phyloP scores from a whole-genome alignment of 2,797 vertebrate species.

The Taeniopygia guttata region DNA sequence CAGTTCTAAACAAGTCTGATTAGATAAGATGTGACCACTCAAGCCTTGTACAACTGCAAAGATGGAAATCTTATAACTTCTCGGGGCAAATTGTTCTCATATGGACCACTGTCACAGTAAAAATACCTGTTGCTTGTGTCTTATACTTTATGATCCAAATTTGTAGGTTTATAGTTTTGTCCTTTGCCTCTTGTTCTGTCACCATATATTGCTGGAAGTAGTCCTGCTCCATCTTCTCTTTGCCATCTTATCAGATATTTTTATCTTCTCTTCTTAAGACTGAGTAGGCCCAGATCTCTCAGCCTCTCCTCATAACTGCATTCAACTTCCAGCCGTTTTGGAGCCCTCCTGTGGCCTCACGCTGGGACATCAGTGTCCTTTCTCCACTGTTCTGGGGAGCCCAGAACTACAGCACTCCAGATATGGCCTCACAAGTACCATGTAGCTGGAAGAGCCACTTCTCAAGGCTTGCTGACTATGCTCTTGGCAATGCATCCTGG shows the following conservation, averaged over 20 bases:
- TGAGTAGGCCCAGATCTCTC: background rate
- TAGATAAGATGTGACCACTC: background rate
- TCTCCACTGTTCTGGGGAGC: background rate
- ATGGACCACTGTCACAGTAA: background rate
- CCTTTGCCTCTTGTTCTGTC: background rate
- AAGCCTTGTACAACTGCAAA: background rate
- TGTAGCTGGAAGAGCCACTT: background rate
- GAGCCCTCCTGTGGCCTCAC: background rate
- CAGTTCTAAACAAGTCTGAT: background rate
- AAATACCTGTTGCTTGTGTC: background rate
- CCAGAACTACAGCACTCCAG: background rate
- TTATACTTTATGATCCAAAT: background rate
- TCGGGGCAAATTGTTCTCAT: background rate
- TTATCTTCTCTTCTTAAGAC: background rate
- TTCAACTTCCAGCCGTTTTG: background rate
- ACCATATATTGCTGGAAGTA: background rate
- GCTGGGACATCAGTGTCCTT: fast-evolving
- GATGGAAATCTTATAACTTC: background rate
- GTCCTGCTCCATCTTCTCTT: background rate
- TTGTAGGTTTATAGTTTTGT: background rate
- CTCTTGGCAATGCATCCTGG: background rate
- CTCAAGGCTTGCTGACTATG: background rate
- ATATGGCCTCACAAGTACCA: background rate
- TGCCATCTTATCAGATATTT: fast-evolving
- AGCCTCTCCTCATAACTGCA: background rate